phyloP scores from a whole-genome alignment of 2,797 vertebrate species.

The Lagorchestes hirsutus region DNA sequence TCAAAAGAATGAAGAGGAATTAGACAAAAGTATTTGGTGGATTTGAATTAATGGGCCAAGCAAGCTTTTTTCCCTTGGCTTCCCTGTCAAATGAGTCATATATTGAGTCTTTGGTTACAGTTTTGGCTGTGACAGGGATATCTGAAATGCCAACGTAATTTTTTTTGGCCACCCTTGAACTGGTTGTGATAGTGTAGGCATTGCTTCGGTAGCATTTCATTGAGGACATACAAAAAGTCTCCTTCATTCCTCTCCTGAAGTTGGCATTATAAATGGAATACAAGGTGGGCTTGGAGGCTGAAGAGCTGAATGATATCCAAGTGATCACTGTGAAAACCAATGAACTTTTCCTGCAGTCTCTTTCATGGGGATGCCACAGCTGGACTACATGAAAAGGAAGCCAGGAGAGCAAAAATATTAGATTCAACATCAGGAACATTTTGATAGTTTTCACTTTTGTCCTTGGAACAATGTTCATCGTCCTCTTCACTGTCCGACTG shows the following conservation, averaged over 20 bases:
- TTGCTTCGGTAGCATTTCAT: slow-evolving; percentile 99
- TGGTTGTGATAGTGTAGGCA: slow-evolving; percentile 97
- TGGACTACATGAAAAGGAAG: slow-evolving; percentile 93
- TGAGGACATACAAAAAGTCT: slow-evolving; percentile 98
- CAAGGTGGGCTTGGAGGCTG: slow-evolving; percentile 93
- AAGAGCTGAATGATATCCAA: slow-evolving; percentile 94
- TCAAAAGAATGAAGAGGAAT: slow-evolving; percentile 54
- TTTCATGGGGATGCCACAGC: slow-evolving; percentile 92
- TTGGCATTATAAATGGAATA: slow-evolving; percentile 94
- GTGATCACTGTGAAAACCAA: slow-evolving; percentile 89
- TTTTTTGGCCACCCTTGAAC: slow-evolving; percentile 95
- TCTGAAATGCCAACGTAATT: slow-evolving; percentile 96
- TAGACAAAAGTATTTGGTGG: slow-evolving; percentile 96
- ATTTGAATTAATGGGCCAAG: slow-evolving; percentile 94
- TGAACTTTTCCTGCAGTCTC: slow-evolving; percentile 85
- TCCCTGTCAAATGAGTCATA: slow-evolving; percentile 94
- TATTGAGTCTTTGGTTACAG: slow-evolving; percentile 89
- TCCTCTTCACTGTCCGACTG: slow-evolving; percentile 92
- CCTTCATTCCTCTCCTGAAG: slow-evolving; percentile 95
- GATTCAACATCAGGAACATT: slow-evolving; percentile 96
- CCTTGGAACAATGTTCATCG: slow-evolving; percentile 95
- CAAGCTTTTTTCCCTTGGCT: slow-evolving; percentile 94
- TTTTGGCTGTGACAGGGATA: slow-evolving; percentile 88
- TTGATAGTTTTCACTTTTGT: slow-evolving; percentile 98
- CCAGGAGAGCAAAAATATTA: slow-evolving; percentile 93